Evolutionary conservation across 2,888 invertebrate species (phyloP).

Genomic region (Lycia hirtaria): DNA sequence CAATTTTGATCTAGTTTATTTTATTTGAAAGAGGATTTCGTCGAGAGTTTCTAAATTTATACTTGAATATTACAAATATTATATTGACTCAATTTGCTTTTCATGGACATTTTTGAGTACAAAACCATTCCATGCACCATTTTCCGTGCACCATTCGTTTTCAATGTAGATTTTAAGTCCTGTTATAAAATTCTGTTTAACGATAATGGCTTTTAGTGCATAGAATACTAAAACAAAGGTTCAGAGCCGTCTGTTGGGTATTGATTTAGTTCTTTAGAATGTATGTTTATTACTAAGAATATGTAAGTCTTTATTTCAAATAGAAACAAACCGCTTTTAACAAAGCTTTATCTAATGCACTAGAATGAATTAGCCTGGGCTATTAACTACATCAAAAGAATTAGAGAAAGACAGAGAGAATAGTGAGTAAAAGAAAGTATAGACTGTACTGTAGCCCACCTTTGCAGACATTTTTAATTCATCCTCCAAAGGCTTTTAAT

Average conservation of each 20-base stretch:
- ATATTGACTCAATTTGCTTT: background rate
- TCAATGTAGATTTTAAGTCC: constrained; percentile 46
- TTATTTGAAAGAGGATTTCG: too few species aligned
- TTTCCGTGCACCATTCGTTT: constrained; percentile 10
- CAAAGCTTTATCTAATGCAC: too few species aligned
- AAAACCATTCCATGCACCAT: too few species aligned
- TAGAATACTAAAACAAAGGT: constrained; percentile 6
- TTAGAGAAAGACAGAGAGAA: too few species aligned
- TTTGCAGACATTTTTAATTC: constrained; percentile 8
- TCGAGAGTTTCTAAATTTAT: too few species aligned
- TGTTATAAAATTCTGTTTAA: constrained; percentile 54
- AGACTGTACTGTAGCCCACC: background rate
- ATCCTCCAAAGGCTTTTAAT: constrained; percentile 23
- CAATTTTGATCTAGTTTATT: too few species aligned
- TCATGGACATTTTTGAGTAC: constrained; percentile 21
- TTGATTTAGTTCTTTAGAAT: constrained; percentile 10
- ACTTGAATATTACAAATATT: background rate
- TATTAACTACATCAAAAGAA: too few species aligned
- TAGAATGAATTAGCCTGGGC: too few species aligned
- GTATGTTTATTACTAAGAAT: background rate
- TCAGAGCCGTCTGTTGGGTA: constrained; percentile 2
- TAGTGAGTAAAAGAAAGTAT: too few species aligned
- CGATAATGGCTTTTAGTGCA: constrained; percentile 43
- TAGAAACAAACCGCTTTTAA: too few species aligned
- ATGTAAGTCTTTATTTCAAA: background rate